Evolutionary conservation across 2,113 vertebrate genomes (phyloP), one percentile per base, ranked within the genome.

Genomic region (Sylvietta virens): DNA sequence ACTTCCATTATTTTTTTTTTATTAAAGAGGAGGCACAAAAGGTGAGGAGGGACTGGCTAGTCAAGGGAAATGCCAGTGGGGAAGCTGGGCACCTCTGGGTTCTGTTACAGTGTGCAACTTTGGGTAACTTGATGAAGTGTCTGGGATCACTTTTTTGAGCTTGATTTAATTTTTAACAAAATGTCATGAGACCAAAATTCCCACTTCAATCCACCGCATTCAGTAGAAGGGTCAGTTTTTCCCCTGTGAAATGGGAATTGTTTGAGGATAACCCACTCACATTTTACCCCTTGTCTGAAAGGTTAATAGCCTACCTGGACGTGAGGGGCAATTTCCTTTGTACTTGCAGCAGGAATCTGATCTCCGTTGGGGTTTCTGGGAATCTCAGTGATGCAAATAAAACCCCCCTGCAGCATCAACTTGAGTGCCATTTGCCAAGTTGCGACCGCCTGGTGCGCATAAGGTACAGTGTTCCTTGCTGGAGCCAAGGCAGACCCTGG

Each of bases 381-480:
- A 96, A 53, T 48, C 3, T 3, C 53, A 50, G 62, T 37, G 64
- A 50, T 57, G 37, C 44, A 53, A 53, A 40, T 67, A 79, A 44
- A 9, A 35, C 4, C 5, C 3, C 5, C 4, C 7, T 45, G 8
- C 51, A n/a, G 56, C 31, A 78, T 3, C 8, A 3, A 12, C 67
- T 40, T 40, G 26, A 88, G 28, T 0, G 10, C 19, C 6, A 0
- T 57, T 79, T 80, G 40, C 54, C 54, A 70, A 42, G 64, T 30
- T 77, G 47, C 47, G 35, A 48, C 48, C 0, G 0, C 57, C 44
- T 65, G 33, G 19, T 76, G 88, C 53, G 0, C 0, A 19, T 35
- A 56, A 1, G 6, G 57, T 57, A 18, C 13, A 26, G 2, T 10
- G 28, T 6, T 35, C 24, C 13, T 50, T 62, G 18, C 28, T 81